These are phyloP conservation scores for Chydorus sphaericus DNA, from an alignment of 2,888 invertebrate genomes.

Conservation along the genomic window DNA sequence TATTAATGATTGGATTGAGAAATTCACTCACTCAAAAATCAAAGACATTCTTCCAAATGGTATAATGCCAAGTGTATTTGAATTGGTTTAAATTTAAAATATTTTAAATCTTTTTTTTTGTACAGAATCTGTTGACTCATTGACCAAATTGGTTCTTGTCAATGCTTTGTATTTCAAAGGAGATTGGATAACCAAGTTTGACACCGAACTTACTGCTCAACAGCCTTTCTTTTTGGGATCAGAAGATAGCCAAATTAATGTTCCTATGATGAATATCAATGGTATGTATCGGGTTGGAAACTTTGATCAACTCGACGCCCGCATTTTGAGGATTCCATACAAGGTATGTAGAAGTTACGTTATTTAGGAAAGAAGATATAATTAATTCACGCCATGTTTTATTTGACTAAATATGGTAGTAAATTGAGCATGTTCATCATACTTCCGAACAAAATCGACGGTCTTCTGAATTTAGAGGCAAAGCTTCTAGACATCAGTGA, in stretches of 20 bases:
- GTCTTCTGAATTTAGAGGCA: constrained; percentile 43
- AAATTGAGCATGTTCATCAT: constrained; percentile 59
- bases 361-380: too few species aligned
- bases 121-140: constrained; percentile 35
- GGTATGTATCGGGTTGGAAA: constrained; percentile 47
- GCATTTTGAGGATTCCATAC: constrained; percentile 56
- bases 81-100: constrained; percentile 21
- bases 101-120: constrained; percentile 11
- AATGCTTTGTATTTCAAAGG: constrained; percentile 82
- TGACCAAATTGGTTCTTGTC: constrained; percentile 54
- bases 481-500: constrained; percentile 41
- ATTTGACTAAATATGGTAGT: constrained; percentile 32
- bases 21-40: constrained; percentile 67
- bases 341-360: too few species aligned
- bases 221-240: constrained; percentile 10
- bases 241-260: constrained; percentile 38
- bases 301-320: constrained; percentile 42
- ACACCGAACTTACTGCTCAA: constrained; percentile 14
- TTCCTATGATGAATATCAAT: constrained; percentile 53
- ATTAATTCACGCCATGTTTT: too few species aligned
- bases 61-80: constrained; percentile 20
- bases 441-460: constrained; percentile 50
- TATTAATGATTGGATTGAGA: constrained; percentile 71
- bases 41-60: constrained; percentile 49
- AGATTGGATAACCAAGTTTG: constrained; percentile 41